Conservation (phyloP, 2,888 invertebrate species). For the Polyommatus icarus region DNA sequence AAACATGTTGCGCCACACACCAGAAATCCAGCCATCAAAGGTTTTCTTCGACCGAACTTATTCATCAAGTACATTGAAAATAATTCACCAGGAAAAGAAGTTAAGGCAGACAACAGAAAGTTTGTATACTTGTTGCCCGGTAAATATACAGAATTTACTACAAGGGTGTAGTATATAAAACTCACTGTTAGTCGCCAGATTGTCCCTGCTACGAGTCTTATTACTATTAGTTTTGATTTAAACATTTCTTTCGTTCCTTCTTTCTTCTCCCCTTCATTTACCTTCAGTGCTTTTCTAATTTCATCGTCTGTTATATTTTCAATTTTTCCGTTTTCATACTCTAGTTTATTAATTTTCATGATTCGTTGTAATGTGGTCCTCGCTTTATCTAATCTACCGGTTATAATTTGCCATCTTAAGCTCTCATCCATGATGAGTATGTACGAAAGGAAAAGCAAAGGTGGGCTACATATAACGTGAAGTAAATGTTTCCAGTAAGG, state of each 20-base stretch:
- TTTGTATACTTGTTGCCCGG: slow-evolving; percentile 69
- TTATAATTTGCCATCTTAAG: slow-evolving; percentile 65
- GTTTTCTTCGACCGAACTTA: slow-evolving; percentile 60
- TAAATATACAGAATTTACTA: slow-evolving; percentile 64
- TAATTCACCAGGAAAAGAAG: slow-evolving; percentile 69
- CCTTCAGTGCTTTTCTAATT: slow-evolving; percentile 57
- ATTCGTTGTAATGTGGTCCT: slow-evolving; percentile 53
- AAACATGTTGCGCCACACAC: slow-evolving; percentile 56
- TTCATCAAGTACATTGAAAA: slow-evolving; percentile 64
- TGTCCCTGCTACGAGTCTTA: slow-evolving; percentile 53
- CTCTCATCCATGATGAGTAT: slow-evolving; percentile 59
- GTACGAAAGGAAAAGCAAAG: slow-evolving; percentile 56
- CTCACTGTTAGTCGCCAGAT: slow-evolving; percentile 57
- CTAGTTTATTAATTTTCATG: slow-evolving; percentile 56
- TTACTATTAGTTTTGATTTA: slow-evolving; percentile 55
- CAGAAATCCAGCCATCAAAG: slow-evolving; percentile 57
- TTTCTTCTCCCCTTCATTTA: slow-evolving; percentile 51
- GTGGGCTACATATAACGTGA: slow-evolving; percentile 59
- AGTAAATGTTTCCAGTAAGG: slow-evolving; percentile 64
- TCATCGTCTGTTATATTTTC: slow-evolving; percentile 49
- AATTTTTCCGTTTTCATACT: slow-evolving; percentile 53
- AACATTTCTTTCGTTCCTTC: slow-evolving; percentile 56
- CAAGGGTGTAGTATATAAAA: slow-evolving; percentile 67
- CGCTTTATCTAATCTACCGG: slow-evolving; percentile 56
- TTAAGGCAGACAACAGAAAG: slow-evolving; percentile 62